Conservation (phyloP, 2,113 vertebrate species). For the Thamnaconus septentrionalis region DNA sequence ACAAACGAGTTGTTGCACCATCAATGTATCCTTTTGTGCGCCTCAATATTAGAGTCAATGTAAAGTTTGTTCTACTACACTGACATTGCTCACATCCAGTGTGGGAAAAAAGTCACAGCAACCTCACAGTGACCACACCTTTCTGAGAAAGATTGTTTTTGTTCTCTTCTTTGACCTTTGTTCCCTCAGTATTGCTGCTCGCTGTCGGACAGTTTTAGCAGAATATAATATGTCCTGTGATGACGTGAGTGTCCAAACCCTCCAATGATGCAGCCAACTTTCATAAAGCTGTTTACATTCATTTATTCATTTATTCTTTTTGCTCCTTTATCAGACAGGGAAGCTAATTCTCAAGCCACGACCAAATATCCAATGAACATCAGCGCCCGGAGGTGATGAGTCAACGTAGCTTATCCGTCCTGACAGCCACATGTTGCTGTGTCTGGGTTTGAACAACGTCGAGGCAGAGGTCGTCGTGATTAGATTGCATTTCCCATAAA, state of each 20-base stretch:
- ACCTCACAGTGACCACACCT: too few relatives aligned
- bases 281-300: background rate
- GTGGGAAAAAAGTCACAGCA: too few relatives aligned
- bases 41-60: background rate
- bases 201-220: conserved; percentile 95
- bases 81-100: too few relatives aligned
- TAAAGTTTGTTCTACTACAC: too few relatives aligned
- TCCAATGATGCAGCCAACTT: background rate
- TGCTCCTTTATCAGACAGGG: conserved; percentile 84
- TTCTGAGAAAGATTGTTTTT: background rate
- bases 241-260: conserved; percentile 83
- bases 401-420: background rate
- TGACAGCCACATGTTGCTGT: too few relatives aligned
- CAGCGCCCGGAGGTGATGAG: background rate
- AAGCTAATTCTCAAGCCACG: conserved; percentile 97
- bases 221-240: conserved; percentile 99
- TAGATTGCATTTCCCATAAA: conserved; percentile 20
- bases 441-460: conserved; percentile 1
- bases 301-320: background rate
- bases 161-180: conserved; percentile 74
- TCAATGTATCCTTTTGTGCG: conserved; percentile 94
- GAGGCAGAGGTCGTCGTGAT: conserved; percentile 7
- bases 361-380: conserved; percentile 90
- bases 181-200: conserved; percentile 88
- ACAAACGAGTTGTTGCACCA: conserved; percentile 97